These are phyloP conservation scores for Anabas testudineus DNA, from an alignment of 2,797 vertebrate species.

Conservation along the genomic window DNA sequence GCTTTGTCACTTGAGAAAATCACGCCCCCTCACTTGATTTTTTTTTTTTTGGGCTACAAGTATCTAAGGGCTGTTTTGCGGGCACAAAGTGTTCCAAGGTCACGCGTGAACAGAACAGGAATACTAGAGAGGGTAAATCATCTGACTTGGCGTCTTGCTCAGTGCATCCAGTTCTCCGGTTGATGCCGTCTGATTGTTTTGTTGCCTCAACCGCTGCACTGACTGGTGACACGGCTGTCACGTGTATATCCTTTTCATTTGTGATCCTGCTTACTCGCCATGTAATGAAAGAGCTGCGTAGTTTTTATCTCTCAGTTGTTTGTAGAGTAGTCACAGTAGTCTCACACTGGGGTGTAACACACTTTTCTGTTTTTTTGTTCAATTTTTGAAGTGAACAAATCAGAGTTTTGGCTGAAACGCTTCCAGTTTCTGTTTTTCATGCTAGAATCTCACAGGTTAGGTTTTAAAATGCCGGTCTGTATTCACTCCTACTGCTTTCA, in stretches of 20 bases:
- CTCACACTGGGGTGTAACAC: neutral
- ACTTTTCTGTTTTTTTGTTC: neutral
- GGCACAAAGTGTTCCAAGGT: slow-evolving; percentile 36
- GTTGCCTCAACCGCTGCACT: neutral
- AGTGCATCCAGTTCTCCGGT: neutral
- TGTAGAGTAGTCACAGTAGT: neutral
- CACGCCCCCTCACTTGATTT: neutral
- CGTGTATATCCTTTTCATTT: neutral
- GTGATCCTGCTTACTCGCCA: neutral
- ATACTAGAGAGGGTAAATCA: neutral
- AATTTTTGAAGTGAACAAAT: neutral
- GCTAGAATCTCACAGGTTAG: no score
- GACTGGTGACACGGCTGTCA: slow-evolving; percentile 2
- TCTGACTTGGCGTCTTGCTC: slow-evolving; percentile 5
- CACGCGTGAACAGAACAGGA: slow-evolving; percentile 7
- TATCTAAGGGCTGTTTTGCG: neutral
- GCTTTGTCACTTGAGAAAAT: slow-evolving; percentile 18
- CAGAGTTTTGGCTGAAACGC: neutral
- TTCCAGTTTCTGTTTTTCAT: neutral
- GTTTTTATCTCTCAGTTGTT: neutral
- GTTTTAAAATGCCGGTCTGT: no score
- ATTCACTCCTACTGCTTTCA: no score
- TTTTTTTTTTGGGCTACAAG: neutral
- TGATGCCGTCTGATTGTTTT: slow-evolving; percentile 15
- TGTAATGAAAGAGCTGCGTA: neutral